Base-by-base conservation (phyloP, 2,113 vertebrate genomes). In the Rafetus swinhoei region DNA sequence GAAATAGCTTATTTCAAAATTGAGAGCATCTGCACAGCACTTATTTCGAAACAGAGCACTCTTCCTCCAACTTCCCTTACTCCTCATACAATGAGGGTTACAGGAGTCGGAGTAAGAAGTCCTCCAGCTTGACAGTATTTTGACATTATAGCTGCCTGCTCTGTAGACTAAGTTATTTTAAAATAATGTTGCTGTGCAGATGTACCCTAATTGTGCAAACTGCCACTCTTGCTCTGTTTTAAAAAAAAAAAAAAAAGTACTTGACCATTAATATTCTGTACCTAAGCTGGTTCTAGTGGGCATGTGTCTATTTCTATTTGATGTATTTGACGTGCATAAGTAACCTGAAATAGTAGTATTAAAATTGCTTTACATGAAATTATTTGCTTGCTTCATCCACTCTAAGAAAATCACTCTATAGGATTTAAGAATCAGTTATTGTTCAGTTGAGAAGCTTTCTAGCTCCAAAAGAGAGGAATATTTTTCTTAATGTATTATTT, bases 351-450 rank as follows among this genome's bases (percentile, higher is more conserved):
- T 94, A 90, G 52, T 91, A 59, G 59, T 95, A 95, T 93, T 96
- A 96, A 96, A 97, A 80, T 91, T 91, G 32, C 57, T 80, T 96
- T 92, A 93, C 97, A 94, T 97, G 92, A 97, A 97, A 92, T 22
- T 0, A 93, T 94, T 95, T 97, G 79, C 81, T 96, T 97, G 84
- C 62, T 97, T 97, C 92, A 96, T 96, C 79, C 53, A 72, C 12
- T 90, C 88, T 21, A 79, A 89, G 95, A 87, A 95, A 93, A 87
- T 96, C 82, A 84, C 56, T 90, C 59, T 92, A 13, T 83, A 8
- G 87, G 86, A 60, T 90, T 95, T 88, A 96, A 88, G 52, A 57
- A 81, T 91, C 18, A 79, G 15, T 90, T 83, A 87, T 85, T 79
- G 84, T 96, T 97, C 87, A 92, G 90, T 97, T 96, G 81, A 74